Evolutionary conservation across 2,797 vertebrate species (phyloP), one percentile per base, ranked within the genome.

Genomic region (Furcifer pardalis): DNA sequence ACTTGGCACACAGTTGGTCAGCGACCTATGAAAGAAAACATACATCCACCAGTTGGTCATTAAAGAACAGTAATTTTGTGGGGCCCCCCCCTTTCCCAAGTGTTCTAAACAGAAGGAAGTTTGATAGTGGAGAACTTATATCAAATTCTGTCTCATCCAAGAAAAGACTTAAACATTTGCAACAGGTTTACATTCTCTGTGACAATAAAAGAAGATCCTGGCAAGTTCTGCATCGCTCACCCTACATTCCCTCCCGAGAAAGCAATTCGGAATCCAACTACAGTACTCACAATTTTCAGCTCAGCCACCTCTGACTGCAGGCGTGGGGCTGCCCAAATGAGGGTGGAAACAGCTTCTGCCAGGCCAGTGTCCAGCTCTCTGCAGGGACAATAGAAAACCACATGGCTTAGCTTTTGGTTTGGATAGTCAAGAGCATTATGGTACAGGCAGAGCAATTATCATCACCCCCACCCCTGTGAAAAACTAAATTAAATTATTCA

Each of bases 251-350:
- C 35, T 59, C 66, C 63, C 30, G 8, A 12, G 63, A 12, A 30
- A 17, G 35, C 12, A 37, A 17, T 4, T 12, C 35, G 40, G 35
- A 25, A 35, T 30, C 56, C 0, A 1, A 13, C 30, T 65, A n/a
- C n/a, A n/a, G n/a, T n/a, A 97, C 98, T 97, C 93, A 99, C 99
- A 89, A 95, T 97, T 95, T 98, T 99, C 84, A 99, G 94, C 88
- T 99, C 98, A 0, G 95, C 89, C 86, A 99, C 98, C 94, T 99
- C 99, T 0, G 97, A 95, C 91, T 99, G 98, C 25, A 99, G 97
- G 49, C 98, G 97, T 83, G 98, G 98, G 32, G 98, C 97, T 89
- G 98, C 99, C 99, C 99, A 99, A 89, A 99, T 98, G 72, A 99
- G 95, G 0, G 98, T 98, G 59, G 99, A 99, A 30, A 99, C 98